Conservation (phyloP, 1,140 invertebrate species). For the Lordiphosa mommai region DNA sequence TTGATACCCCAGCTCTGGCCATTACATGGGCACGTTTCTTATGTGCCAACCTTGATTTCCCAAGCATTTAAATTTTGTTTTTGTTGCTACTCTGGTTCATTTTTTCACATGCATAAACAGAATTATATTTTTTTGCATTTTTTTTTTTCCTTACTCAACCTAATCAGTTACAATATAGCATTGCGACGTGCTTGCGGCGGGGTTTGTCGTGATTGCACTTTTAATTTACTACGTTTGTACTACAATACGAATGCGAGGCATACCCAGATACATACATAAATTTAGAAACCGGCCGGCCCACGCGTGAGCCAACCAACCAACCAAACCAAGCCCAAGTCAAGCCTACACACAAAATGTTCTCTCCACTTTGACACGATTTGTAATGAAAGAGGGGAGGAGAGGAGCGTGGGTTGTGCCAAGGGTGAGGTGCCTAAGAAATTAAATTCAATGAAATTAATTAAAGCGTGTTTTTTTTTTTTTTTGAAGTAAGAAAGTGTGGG, state of each 20-base stretch:
- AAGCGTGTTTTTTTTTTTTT: background rate
- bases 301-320: slow-evolving; percentile 4
- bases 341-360: slow-evolving; percentile 12
- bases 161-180: slow-evolving; percentile 12
- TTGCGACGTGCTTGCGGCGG: slow-evolving; percentile 1
- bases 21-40: background rate
- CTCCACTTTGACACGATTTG: slow-evolving; percentile 11
- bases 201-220: slow-evolving; percentile 15
- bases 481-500: background rate
- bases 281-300: slow-evolving; percentile 11
- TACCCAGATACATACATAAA: background rate
- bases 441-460: slow-evolving; percentile 13
- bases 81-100: background rate
- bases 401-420: background rate
- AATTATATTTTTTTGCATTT: background rate
- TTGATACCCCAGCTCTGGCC: background rate
- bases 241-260: background rate
- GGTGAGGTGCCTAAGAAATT: background rate
- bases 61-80: background rate
- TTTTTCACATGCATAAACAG: slow-evolving; percentile 3
- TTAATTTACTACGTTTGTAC: slow-evolving; percentile 11
- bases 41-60: slow-evolving; percentile 13
- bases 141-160: slow-evolving; percentile 1
- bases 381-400: background rate
- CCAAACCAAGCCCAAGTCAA: slow-evolving; percentile 3